Base-by-base conservation (phyloP, 2,888 invertebrate species). In the Nowickia ferox region DNA sequence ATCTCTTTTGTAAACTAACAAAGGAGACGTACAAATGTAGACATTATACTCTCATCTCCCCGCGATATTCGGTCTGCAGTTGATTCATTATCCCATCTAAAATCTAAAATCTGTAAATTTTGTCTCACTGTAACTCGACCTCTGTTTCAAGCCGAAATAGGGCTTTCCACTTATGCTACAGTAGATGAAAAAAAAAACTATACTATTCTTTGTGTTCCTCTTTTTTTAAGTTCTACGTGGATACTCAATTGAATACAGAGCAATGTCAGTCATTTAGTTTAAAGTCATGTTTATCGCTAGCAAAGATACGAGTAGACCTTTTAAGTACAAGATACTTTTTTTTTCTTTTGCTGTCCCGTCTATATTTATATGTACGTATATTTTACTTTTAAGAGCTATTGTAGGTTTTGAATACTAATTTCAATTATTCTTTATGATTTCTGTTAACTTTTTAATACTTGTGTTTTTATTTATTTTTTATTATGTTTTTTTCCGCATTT, bases 361-460 rank as follows among this genome's bases (percentile, higher is more conserved):
- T 66, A 65, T 66, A 55, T 30, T 30, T 30, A 30, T 30, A 30
- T 30, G 30, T 30, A 30, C 30, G 30, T 44, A 38, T 57, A 55
- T 72, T 81, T 74, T 38, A 61, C 59, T 44, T 81, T 81, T 71
- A 80, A 79, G 61, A 80, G 83, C 72, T 66, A 86, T 86, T 86
- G 79, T 80, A 80, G 83, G 76, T 83, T 86, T 86, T 86, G 86
- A 86, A 86, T 86, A 86, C 86, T 86, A 86, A 86, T 86, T 86
- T 86, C 79, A 86, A 83, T 80, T 83, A 83, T 82, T 81, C 81
- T 85, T 85, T 86, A 86, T 80, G 86, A 83, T 79, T 72, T 76
- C 86, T 83, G 66, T 72, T 46, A 76, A 72, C 17, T 53, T 71
- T 77, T 83, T 77, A 44, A 53, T 46, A 22, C 19, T 79, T 48